Evolutionary conservation across 2,113 vertebrate genomes (phyloP).

Genomic region (Stomatorhinus ivindoensis): DNA sequence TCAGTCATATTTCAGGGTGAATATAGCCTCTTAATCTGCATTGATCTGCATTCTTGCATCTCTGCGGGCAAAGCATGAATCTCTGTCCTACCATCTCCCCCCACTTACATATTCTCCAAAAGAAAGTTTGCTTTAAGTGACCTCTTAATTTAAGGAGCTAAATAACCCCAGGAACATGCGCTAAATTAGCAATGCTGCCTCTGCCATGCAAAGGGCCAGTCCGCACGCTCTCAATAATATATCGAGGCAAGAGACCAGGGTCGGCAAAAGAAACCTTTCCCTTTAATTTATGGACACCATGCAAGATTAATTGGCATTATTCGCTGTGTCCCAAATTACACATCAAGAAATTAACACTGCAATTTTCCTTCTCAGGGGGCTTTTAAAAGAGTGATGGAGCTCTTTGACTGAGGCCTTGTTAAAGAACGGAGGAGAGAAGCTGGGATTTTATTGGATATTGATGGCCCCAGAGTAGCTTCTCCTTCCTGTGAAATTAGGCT

Average conservation of each 20-base stretch:
- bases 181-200: slow-evolving; percentile 14
- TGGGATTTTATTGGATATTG: slow-evolving; percentile 16
- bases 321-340: slow-evolving; percentile 19
- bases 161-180: slow-evolving; percentile 23
- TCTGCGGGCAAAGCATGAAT: neutral
- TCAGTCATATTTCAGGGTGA: neutral
- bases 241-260: slow-evolving; percentile 16
- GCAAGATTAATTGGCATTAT: slow-evolving; percentile 26
- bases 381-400: neutral
- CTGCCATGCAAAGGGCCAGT: neutral
- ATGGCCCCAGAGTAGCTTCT: neutral
- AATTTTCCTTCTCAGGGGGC: slow-evolving; percentile 14
- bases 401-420: neutral
- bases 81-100: neutral
- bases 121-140: slow-evolving; percentile 27
- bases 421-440: neutral
- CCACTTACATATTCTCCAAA: slow-evolving; percentile 3
- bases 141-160: slow-evolving; percentile 27
- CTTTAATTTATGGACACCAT: slow-evolving; percentile 25
- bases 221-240: slow-evolving; percentile 15
- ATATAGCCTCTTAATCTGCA: slow-evolving; percentile 12
- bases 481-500: neutral
- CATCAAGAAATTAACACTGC: slow-evolving; percentile 20
- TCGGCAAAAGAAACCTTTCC: slow-evolving; percentile 14
- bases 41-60: neutral